Base-by-base conservation (phyloP, 2,797 vertebrate genomes). In the Chrysocyon brachyurus region DNA sequence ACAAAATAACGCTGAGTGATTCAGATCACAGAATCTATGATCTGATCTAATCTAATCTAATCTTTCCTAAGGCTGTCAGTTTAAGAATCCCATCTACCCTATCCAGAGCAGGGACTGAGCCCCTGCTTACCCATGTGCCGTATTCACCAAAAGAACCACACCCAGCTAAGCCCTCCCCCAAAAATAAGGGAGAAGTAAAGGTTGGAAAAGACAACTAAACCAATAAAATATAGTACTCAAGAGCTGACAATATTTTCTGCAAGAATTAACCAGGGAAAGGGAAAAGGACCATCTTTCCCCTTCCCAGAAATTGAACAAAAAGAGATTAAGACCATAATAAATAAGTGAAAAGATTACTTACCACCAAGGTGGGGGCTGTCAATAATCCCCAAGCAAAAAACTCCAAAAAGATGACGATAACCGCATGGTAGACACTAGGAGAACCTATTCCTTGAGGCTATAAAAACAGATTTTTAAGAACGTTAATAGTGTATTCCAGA, bases 371-470 rank as follows among this genome's bases (percentile, higher is more conserved):
- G 77, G 99, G 99, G 1, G 99, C 99, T 89, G 99, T 99, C 98
- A 99, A 98, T 79, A 99, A 99, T 92, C 99, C 99, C 99, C 99
- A 99, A 17, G 99, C 99, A 95, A 99, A 99, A 98, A 99, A 99
- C 98, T 99, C 99, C 99, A 99, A 98, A 98, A 99, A 99, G 99
- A 99, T 99, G 97, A 99, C 99, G n/a, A 99, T 99, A 89, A 99
- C 99, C 0, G 99, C 99, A 0, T 99, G 99, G 97, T 99, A 99
- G 93, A 99, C 99, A 98, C 98, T 99, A 75, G 99, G 99, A 77
- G 99, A 99, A 87, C 99, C 99, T 85, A 99, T 99, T 97, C 99
- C 99, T 98, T 99, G 99, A 99, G 99, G 99, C 99, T 99, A 92
- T 26, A 93, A 94, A 72, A 97, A 95, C 70, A 96, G 88, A 90